phyloP scores from a whole-genome alignment of 2,888 invertebrate species.

The Sphinx pinastri region DNA sequence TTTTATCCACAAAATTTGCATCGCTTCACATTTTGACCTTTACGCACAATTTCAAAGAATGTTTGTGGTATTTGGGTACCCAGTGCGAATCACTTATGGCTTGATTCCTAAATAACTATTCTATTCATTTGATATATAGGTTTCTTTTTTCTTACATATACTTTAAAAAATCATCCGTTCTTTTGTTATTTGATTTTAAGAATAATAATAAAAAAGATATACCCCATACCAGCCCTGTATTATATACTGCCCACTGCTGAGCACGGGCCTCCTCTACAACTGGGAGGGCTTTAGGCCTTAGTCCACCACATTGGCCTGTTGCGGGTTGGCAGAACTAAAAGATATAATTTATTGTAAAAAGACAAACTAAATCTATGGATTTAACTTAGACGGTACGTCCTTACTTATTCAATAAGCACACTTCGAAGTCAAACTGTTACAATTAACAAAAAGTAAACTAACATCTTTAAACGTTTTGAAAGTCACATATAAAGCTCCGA shows the following conservation, averaged over 20 bases:
- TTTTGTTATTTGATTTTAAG: too few relatives aligned
- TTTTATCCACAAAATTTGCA: slow-evolving; percentile 14
- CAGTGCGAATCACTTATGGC: neutral
- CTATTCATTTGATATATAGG: neutral
- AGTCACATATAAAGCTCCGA: neutral
- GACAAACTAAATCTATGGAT: too few relatives aligned
- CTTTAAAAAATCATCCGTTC: too few relatives aligned
- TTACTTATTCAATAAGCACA: neutral
- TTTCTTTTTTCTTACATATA: neutral
- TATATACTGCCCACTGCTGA: too few relatives aligned
- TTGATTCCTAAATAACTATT: neutral
- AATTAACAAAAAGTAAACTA: neutral
- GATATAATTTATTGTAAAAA: too few relatives aligned
- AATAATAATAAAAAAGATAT: too few relatives aligned
- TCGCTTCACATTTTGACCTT: slow-evolving; percentile 11
- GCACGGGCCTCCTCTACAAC: too few relatives aligned
- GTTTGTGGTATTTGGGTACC: slow-evolving; percentile 1
- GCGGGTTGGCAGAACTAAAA: too few relatives aligned
- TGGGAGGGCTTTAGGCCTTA: too few relatives aligned
- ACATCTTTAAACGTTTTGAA: neutral
- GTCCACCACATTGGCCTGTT: too few relatives aligned
- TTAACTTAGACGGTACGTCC: neutral
- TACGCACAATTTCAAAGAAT: neutral
- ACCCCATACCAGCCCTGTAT: too few relatives aligned
- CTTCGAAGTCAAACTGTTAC: neutral